A percentile compares a stretch with the other conserved stretches of the same genome.
Conservation (phyloP, 2,888 invertebrate species). For the Copidosoma aretas region DNA sequence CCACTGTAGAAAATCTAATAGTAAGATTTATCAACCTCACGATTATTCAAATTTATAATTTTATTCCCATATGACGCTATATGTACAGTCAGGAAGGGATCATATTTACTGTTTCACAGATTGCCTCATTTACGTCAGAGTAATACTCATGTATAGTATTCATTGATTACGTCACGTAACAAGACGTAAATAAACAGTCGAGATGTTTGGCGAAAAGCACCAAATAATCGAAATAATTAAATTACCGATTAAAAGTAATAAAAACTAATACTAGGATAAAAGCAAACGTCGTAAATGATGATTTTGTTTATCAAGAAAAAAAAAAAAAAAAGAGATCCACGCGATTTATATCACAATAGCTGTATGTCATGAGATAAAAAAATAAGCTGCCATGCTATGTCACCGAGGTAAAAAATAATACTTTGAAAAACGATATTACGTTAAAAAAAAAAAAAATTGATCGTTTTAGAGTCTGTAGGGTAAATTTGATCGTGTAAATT, state of each 20-base stretch:
- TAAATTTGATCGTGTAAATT: slow-evolving; percentile 17
- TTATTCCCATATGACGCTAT: no score
- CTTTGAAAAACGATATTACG: slow-evolving; percentile 14
- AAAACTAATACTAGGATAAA: slow-evolving; percentile 11
- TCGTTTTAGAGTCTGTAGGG: slow-evolving; percentile 18
- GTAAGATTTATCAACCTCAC: no score
- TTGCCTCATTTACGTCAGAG: no score
- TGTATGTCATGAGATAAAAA: slow-evolving; percentile 22
- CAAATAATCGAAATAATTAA: background rate
- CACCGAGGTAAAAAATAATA: slow-evolving; percentile 26
- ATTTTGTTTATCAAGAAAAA: slow-evolving; percentile 9
- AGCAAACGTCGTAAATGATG: background rate
- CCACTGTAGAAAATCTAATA: no score
- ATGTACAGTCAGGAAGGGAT: no score
- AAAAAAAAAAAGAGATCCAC: slow-evolving; percentile 27
- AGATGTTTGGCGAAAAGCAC: background rate
- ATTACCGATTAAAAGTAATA: background rate
- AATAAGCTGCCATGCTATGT: slow-evolving; percentile 6
- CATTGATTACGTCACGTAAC: no score
- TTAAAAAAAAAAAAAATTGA: slow-evolving; percentile 12
- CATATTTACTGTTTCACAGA: no score
- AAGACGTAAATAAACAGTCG: no score
- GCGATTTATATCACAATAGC: slow-evolving; percentile 17
- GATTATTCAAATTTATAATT: no score
- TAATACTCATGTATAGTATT: no score